These are phyloP conservation scores for Tachysurus fulvidraco DNA, from an alignment of 2,113 vertebrate species.

Conservation along the genomic window DNA sequence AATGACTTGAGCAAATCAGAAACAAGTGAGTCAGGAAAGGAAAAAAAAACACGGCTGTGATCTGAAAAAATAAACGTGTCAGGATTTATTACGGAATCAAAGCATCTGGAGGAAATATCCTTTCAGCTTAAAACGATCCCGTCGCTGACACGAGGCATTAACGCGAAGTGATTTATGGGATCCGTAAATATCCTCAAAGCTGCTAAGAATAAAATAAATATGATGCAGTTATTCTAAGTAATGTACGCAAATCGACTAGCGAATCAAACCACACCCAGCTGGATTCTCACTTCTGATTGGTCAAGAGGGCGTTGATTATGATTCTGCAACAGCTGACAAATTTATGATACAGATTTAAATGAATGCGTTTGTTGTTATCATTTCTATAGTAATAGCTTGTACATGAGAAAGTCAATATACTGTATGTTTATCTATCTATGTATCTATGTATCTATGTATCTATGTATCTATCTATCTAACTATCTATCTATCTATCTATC, in stretches of 20 bases:
- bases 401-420: neutral
- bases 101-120: neutral
- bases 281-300: neutral
- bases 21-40: neutral
- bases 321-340: neutral
- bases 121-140: neutral
- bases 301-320: neutral
- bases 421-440: neutral
- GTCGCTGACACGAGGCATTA: no score
- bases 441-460: no score
- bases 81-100: neutral
- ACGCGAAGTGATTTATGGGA: neutral
- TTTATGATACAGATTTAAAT: neutral
- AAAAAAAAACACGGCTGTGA: neutral
- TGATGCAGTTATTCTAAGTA: neutral
- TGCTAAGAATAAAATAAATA: neutral
- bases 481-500: no score
- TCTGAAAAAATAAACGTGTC: constrained; percentile 18
- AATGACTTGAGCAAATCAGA: neutral
- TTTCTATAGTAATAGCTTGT: neutral
- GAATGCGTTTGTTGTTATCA: neutral
- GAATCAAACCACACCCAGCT: neutral
- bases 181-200: neutral
- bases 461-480: no score
- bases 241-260: neutral